Conservation (phyloP, 2,797 vertebrate species). For the Leptodactylus fallax region DNA sequence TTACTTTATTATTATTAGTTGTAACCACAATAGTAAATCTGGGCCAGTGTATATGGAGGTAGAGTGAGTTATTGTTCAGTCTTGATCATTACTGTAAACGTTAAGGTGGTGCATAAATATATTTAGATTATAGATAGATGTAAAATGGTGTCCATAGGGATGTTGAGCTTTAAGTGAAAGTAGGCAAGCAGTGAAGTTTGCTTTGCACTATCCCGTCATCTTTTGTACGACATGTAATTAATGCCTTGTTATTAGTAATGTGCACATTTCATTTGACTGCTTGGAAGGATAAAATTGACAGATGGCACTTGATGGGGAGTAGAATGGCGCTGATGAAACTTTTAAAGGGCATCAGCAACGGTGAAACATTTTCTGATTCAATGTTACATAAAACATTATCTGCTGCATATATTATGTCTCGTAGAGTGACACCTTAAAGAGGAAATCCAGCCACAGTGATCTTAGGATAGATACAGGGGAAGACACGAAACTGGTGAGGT, state of each 20-base stretch:
- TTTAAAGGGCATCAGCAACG: slow-evolving; percentile 32
- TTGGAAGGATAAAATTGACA: slow-evolving; percentile 8
- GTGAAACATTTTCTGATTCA: slow-evolving; percentile 35
- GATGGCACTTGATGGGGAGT: slow-evolving; percentile 7
- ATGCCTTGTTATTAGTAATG: slow-evolving; percentile 20
- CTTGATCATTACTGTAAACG: too few species aligned
- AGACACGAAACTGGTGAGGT: too few species aligned
- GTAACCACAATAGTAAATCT: too few species aligned
- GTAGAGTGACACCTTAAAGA: background rate
- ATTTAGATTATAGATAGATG: background rate
- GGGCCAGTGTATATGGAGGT: too few species aligned
- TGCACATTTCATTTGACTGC: background rate
- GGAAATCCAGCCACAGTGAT: background rate
- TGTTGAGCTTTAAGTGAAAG: background rate
- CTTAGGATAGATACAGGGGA: background rate
- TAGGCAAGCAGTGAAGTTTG: background rate
- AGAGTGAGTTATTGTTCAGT: too few species aligned
- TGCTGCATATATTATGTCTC: slow-evolving; percentile 22
- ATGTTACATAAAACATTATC: slow-evolving; percentile 34
- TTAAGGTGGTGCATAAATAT: background rate
- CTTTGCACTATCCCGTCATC: background rate
- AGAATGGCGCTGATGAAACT: slow-evolving; percentile 12
- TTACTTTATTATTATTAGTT: too few species aligned
- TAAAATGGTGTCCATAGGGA: background rate
- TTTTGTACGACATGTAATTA: background rate